Base-by-base conservation (phyloP, 2,888 invertebrate genomes). In the Belgica antarctica region DNA sequence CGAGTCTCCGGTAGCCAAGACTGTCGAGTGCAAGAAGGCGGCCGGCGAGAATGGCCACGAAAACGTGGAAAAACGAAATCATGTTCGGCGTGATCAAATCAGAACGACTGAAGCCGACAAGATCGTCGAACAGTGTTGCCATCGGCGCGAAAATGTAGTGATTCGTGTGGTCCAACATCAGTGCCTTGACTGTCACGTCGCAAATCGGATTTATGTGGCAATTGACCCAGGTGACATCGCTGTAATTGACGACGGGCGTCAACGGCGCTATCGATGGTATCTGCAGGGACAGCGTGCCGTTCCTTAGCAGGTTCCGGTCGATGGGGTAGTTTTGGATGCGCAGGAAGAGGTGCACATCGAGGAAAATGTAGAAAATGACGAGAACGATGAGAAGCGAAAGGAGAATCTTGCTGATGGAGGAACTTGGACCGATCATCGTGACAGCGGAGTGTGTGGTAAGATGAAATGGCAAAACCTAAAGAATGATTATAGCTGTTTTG, bases 91-190 rank as follows among this genome's bases (percentile, higher is more conserved):
- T 90, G 71, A 94, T 84, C 65, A 87, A 81, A 1, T 80, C 75
- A 61, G 80, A 81, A 4, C 83, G 80, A 0, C 88, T 88, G 74
- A 90, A 85, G 1, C 84, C 83, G 22, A 89, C 78, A 4, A 87
- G 78, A 74, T 85, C 79, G 76, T 93, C 91, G 31, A 90, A 81
- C 22, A 90, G 79, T 2, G 87, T 85, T n/a, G 90, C 89, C 57
- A 90, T 77, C 0, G 94, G 94, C 1, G 88, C 88, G 75, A 92
- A 88, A 19, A 94, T 80, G 76, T 92, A 94, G 75, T 91, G 90
- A 76, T 92, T 93, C 2, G 89, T 85, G 72, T 90, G 92, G 77
- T 94, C 94, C 62, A 92, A 81, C 82, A 93, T 85, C 70, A 94
- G 78, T 1, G 89, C 88, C 79, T 94, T 94, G 0, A 92, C 89